phyloP scores from a whole-genome alignment of 1,140 invertebrate genomes.

The Drosophila pseudoananassae region DNA sequence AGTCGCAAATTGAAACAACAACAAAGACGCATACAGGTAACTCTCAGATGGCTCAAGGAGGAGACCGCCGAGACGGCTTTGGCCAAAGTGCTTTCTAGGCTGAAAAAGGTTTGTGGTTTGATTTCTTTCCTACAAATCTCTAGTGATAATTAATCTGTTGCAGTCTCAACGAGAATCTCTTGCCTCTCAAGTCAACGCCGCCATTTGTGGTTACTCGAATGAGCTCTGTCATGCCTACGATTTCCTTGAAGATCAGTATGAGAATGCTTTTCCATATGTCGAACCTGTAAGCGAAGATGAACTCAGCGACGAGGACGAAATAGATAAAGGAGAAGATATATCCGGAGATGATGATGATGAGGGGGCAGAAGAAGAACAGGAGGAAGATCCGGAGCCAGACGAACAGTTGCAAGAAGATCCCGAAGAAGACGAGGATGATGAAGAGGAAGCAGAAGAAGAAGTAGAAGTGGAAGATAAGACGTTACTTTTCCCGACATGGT shows the following conservation, averaged over 20 bases:
- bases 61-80: slow-evolving; percentile 89
- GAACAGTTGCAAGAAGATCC: slow-evolving; percentile 5
- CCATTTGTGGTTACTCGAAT: slow-evolving; percentile 87
- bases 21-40: slow-evolving; percentile 87
- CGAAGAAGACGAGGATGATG: slow-evolving; percentile 29
- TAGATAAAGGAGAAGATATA: background rate
- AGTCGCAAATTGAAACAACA: slow-evolving; percentile 86
- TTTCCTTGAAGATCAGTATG: slow-evolving; percentile 85
- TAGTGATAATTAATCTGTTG: slow-evolving; percentile 1
- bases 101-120: slow-evolving; percentile 85
- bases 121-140: slow-evolving; percentile 84
- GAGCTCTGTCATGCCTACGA: slow-evolving; percentile 86
- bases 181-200: slow-evolving; percentile 86
- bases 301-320: slow-evolving; percentile 25
- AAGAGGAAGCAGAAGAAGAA: slow-evolving; percentile 19
- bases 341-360: slow-evolving; percentile 6
- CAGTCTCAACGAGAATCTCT: slow-evolving; percentile 85
- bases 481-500: slow-evolving; percentile 87
- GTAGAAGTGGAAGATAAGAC: slow-evolving; percentile 63
- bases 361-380: background rate
- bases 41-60: slow-evolving; percentile 90
- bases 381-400: slow-evolving; percentile 14
- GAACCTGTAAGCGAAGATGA: slow-evolving; percentile 51
- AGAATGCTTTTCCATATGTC: slow-evolving; percentile 44
- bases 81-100: slow-evolving; percentile 86